Evolutionary conservation across 92 coral and sea anemone genomes (phyloP), one percentile per base, ranked within the genome.

Genomic region (Porites cylindrica): DNA sequence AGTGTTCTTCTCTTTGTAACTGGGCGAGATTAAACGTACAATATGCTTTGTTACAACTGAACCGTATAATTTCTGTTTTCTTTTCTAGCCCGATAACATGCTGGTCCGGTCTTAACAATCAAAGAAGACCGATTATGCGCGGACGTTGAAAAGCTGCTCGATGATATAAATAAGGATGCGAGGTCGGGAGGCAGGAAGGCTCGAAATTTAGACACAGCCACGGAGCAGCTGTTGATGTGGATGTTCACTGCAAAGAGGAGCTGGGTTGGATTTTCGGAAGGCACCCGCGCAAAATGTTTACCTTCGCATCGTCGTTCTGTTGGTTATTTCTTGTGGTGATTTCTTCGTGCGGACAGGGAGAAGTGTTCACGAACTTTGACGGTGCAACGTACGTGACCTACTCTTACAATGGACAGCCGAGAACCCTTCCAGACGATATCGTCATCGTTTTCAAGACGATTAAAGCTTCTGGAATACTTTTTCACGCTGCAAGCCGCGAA

Each of bases 401-500:
- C 69, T 73, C 80, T 70, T 81, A 94, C 77, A 62, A 60, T 1
- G 80, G 90, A 8, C 72, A 80, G 52, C 77, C 72, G 21, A 68
- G 61, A 19, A 87, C 98, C 0, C 73, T 83, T 63, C 84, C 91
- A 61, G 93, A 91, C 76, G 72, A 78, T 13, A 90, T 97, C 53
- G 51, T 70, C 18, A 50, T 97, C 64, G 63, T 92, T 62, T 97
- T 97, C 83, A 91, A 91, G 58, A 97, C 98, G 62, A 93, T 96
- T 65, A 90, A 95, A 70, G 94, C 98, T 24, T 88, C 96, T 11
- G 98, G 98, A 16, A 75, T 97, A 11, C 90, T 97, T 18, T 77
- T 97, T 11, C 99, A 95, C 85, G 97, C 94, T 29, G 86, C 92
- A 51, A 95, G 97, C 26, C 78, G 81, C 20, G 82, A 80, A 54